Percentiles rank a stretch among this genome's conserved stretches.
Conservation (phyloP, 2,888 invertebrate species). For the Hemithea aestivaria region DNA sequence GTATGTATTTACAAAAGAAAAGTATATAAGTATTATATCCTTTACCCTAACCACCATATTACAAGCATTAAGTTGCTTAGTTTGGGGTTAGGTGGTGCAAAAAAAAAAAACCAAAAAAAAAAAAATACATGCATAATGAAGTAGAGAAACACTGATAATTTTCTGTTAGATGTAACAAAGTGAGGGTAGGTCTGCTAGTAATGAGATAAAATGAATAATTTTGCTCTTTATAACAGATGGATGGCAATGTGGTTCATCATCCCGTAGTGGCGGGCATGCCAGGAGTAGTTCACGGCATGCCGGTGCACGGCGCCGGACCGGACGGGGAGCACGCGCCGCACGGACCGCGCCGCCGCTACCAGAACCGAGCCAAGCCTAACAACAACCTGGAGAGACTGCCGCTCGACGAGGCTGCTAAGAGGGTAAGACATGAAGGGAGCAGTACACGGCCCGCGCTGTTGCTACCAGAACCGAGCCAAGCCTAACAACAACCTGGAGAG, state of each 20-base stretch:
- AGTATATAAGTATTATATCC: no score
- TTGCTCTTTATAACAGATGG: conserved; percentile 47
- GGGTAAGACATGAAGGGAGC: no score
- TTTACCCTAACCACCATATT: no score
- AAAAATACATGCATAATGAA: no score
- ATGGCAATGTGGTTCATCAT: conserved; percentile 62
- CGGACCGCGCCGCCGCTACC: conserved; percentile 64
- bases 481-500: conserved; percentile 72
- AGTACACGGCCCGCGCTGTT: conserved; percentile 65
- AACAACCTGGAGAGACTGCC: conserved; percentile 79
- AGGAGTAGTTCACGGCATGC: conserved; percentile 61
- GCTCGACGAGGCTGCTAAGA: conserved; percentile 84
- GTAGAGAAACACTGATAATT: no score
- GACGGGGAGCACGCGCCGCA: conserved; percentile 66
- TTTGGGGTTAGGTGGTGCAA: no score
- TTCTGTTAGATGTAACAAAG: no score
- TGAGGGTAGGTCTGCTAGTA: no score
- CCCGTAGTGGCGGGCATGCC: conserved; percentile 58
- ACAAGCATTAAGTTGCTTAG: no score
- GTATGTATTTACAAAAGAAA: no score
- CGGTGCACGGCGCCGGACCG: conserved; percentile 64
- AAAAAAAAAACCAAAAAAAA: no score
- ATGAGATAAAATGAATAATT: no score
- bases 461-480: conserved; percentile 66
- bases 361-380: conserved; percentile 62